Evolutionary conservation across 2,888 invertebrate species (phyloP), one percentile per base, ranked within the genome.

Genomic region (Hoplodrina blanda): DNA sequence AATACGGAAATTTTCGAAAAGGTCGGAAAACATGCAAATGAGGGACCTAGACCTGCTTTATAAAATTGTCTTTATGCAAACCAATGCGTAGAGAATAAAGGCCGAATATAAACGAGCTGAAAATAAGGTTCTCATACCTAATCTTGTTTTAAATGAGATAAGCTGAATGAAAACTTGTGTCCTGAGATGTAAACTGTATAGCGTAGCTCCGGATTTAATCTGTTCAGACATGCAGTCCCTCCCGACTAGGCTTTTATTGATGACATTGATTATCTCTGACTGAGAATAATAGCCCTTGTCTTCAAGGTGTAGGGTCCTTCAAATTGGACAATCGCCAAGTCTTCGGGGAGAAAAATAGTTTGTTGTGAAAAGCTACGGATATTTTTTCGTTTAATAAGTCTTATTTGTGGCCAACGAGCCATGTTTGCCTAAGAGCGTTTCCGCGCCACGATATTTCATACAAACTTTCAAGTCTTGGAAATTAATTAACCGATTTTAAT

Each of bases 221-320:
- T 56, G 62, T 65, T 49, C 49, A 25, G 7, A 64, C 53, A 11
- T 57, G 20, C 25, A 60, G 54, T 71, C 53, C 59, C 59, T 49
- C 25, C 41, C 11, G 54, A 57, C 52, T 49, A 53, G 30, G 54
- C 59, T 52, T 63, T 63, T 74, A 68, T 78, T 82, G 68, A 75
- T 78, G 56, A 44, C 44, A 8, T 69, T 78, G 44, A 82, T 82
- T 75, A 72, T 46, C 44, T 56, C 41, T 6, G 62, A 69, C 72
- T 33, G 37, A 61, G 67, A 82, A 37, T 57, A 72, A 81, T 69
- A 50, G 54, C 4, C n/a, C 0, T 8, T 41, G 44, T 56, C 55
- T 63, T 59, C 17, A 54, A 62, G 19, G 41, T 67, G 55, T 59
- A 41, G 8, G 55, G 44, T 49, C 30, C 56, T 53, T 44, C 37